Evolutionary conservation across 2,888 invertebrate genomes (phyloP).

Genomic region (Uropetala carovei): DNA sequence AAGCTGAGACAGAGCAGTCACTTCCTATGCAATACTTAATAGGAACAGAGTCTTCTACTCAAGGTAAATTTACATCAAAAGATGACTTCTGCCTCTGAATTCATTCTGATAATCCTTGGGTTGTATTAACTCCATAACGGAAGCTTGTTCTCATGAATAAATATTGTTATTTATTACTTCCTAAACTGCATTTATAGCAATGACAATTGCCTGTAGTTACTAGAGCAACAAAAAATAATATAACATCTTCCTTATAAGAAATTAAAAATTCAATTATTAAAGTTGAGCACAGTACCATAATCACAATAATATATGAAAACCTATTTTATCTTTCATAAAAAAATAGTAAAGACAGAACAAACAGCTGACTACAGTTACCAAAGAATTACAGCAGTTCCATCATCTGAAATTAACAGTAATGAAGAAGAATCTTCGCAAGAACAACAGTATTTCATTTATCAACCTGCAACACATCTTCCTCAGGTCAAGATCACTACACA

Average conservation of each 20-base stretch:
- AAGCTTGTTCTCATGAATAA: no score
- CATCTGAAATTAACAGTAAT: background rate
- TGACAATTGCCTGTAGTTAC: no score
- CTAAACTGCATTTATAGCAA: no score
- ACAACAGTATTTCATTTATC: slow-evolving; percentile 24
- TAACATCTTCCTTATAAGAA: background rate
- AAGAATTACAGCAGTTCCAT: background rate
- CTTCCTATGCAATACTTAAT: slow-evolving; percentile 25
- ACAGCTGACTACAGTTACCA: background rate
- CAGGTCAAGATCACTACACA: slow-evolving; percentile 15
- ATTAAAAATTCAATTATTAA: background rate
- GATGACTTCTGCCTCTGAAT: background rate
- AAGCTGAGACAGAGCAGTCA: slow-evolving; percentile 12
- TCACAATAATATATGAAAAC: background rate
- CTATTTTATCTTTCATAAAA: background rate
- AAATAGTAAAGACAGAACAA: background rate
- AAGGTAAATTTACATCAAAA: slow-evolving; percentile 6
- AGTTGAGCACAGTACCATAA: no score
- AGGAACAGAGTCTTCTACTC: slow-evolving; percentile 28
- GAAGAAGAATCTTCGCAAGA: slow-evolving; percentile 19
- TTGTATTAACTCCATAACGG: no score
- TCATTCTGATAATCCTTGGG: no score
- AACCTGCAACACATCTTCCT: slow-evolving; percentile 24
- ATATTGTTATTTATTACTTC: no score
- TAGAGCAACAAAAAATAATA: no score